Evolutionary conservation across 2,797 vertebrate species (phyloP), one percentile per base, ranked within the genome.

Genomic region (Xenentodon cancila): DNA sequence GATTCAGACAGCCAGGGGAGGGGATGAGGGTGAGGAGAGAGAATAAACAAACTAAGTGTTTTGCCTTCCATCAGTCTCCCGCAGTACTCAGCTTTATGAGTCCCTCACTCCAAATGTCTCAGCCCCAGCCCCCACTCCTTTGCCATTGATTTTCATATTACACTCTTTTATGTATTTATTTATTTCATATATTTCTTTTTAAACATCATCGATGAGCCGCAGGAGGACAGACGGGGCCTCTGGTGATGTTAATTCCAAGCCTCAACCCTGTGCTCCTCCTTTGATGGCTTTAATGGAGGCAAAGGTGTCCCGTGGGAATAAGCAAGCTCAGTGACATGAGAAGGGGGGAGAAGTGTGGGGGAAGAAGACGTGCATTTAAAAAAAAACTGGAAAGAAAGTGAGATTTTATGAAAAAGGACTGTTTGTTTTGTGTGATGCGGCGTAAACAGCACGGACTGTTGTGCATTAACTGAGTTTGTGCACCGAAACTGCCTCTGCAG

Each of bases 161-260:
- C 84, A 88, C 87, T 85, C 84, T 89, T 93, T 93, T 92, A 92
- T 94, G 91, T 91, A 93, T 94, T 92, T 93, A 92, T 94, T 94
- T 93, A 91, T 92, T 93, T 92, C 90, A 89, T 91, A 89, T 92
- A 92, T 94, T 94, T 94, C 91, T 92, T 93, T 92, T 93, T 94
- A 94, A 94, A 93, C 88, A 90, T 94, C 93, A 94, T 93, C 88
- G 92, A 93, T 69, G 82, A 93, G 91, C 85, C 70, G 63, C 80
- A 72, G 80, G 87, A 87, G 84, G 82, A 89, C 84, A 81, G 85
- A 79, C 78, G 61, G 74, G 79, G 68, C 59, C 80, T 82, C 79
- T 60, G 69, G 75, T 51, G 73, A 91, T 63, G 92, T 92, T 92
- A 92, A 92, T 94, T 92, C 88, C 83, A 79, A 68, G 92, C 84